Conservation (phyloP, 2,797 vertebrate genomes). For the Remorina albescens region DNA sequence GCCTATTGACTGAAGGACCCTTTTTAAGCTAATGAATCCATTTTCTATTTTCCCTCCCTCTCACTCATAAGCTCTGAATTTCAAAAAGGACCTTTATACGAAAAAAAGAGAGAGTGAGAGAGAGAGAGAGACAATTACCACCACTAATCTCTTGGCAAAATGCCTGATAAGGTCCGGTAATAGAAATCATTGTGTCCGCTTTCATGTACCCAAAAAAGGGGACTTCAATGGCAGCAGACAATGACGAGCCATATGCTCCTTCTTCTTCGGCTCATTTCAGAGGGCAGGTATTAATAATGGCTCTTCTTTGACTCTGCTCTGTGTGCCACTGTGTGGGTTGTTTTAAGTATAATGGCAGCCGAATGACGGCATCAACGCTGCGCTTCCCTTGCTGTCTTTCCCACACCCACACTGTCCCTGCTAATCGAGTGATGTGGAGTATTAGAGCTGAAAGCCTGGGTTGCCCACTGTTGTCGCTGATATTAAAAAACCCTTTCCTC, state of each 20-base stretch:
- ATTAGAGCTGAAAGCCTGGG: slow-evolving; percentile 57
- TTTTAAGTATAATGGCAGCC: slow-evolving; percentile 56
- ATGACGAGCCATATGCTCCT: slow-evolving; percentile 37
- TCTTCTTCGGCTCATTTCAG: slow-evolving; percentile 58
- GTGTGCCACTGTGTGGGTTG: slow-evolving; percentile 56
- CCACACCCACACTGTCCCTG: slow-evolving; percentile 42
- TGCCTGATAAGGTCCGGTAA: slow-evolving; percentile 69
- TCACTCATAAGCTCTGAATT: slow-evolving; percentile 47
- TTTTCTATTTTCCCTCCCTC: slow-evolving; percentile 16
- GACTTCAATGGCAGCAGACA: slow-evolving; percentile 52
- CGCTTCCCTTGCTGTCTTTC: slow-evolving; percentile 38
- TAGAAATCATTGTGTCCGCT: slow-evolving; percentile 68
- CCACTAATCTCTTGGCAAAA: slow-evolving; percentile 63
- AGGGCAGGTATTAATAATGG: slow-evolving; percentile 59
- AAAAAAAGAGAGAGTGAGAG: slow-evolving; percentile 50
- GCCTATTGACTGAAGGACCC: slow-evolving; percentile 35
- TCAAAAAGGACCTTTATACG: slow-evolving; percentile 39
- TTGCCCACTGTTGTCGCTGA: slow-evolving; percentile 39
- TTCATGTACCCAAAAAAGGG: slow-evolving; percentile 61
- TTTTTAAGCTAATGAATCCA: slow-evolving; percentile 45
- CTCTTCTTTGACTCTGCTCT: slow-evolving; percentile 59
- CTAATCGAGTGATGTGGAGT: slow-evolving; percentile 64
- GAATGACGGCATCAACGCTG: slow-evolving; percentile 58
- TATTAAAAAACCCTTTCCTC: slow-evolving; percentile 40
- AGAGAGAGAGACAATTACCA: slow-evolving; percentile 61